Percentiles rank a stretch among this genome's conserved stretches.
Evolutionary conservation across 1,140 invertebrate genomes (phyloP).

Genomic region (Philopotamus ludificatus): DNA sequence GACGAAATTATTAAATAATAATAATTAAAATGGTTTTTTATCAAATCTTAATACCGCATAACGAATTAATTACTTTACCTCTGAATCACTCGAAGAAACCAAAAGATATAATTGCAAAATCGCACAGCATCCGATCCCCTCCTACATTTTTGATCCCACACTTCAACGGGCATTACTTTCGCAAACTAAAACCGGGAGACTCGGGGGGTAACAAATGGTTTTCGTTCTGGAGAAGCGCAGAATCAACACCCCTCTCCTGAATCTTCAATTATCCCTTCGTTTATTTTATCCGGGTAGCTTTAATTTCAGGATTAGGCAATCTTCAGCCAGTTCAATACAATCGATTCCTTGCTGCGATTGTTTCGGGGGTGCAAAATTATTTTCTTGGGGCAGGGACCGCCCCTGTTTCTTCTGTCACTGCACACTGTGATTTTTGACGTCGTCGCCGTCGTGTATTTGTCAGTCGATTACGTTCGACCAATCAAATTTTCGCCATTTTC

Average conservation of each 20-base stretch:
- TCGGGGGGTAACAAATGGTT: not conserved
- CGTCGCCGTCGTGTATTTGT: slow-evolving; percentile 33
- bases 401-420: slow-evolving; percentile 6
- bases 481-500: slow-evolving; percentile 34
- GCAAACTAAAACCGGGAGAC: no score
- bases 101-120: no score
- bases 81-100: no score
- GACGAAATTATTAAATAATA: no score
- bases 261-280: not conserved
- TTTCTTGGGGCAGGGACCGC: not conserved
- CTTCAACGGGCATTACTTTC: no score
- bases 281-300: not conserved
- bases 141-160: no score
- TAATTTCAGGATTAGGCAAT: not conserved
- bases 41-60: no score
- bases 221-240: not conserved
- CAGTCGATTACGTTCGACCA: slow-evolving; percentile 36
- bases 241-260: not conserved
- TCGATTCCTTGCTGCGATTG: not conserved
- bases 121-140: no score
- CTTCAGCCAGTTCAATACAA: not conserved
- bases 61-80: no score
- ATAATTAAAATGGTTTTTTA: no score
- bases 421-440: slow-evolving; percentile 26
- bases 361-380: not conserved